These are phyloP conservation scores for Callipepla californica DNA, from an alignment of 2,113 vertebrate genomes.

Conservation along the genomic window DNA sequence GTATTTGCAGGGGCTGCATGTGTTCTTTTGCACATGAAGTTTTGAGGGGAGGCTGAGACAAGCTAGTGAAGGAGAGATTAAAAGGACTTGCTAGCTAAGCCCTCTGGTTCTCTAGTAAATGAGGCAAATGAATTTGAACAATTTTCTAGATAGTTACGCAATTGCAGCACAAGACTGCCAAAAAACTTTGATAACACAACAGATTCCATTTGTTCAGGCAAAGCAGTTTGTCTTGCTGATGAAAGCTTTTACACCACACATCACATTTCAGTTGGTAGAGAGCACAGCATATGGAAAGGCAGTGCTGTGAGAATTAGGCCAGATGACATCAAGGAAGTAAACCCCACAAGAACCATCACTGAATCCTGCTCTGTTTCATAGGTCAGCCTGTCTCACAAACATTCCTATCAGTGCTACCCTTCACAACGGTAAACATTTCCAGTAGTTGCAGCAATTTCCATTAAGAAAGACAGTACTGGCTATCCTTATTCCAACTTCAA, in stretches of 20 bases:
- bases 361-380: neutral
- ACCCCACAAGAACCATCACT: neutral
- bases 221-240: neutral
- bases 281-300: neutral
- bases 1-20: neutral
- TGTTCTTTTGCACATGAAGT: neutral
- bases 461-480: neutral
- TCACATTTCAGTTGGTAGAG: neutral
- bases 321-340: neutral
- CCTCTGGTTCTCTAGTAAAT: neutral
- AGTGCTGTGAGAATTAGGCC: neutral
- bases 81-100: neutral
- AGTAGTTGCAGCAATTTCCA: neutral
- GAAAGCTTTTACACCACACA: neutral
- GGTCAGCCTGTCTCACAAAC: neutral
- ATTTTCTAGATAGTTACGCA: neutral
- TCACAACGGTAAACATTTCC: neutral
- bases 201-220: neutral
- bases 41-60: neutral
- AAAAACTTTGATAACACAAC: neutral
- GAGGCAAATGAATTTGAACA: neutral
- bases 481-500: neutral
- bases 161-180: neutral
- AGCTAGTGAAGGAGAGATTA: neutral
- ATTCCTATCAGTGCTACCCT: neutral